Evolutionary conservation across 2,113 vertebrate species (phyloP).

Genomic region (Parotia lawesii): DNA sequence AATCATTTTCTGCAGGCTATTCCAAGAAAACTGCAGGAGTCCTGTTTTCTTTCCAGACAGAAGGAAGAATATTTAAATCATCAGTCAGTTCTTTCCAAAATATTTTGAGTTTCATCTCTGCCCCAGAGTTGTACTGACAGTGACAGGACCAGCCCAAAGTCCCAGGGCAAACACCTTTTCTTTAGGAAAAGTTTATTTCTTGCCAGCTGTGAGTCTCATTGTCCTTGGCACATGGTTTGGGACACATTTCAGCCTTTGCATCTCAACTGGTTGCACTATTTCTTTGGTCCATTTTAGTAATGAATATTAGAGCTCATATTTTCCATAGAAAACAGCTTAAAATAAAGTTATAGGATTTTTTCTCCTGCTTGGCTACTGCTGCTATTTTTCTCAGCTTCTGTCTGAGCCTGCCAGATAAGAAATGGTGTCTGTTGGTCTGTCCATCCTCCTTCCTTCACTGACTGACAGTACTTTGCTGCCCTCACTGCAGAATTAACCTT

Average conservation of each 20-base stretch:
- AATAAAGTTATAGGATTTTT: neutral
- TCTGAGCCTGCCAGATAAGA: neutral
- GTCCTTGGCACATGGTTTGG: neutral
- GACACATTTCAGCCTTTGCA: neutral
- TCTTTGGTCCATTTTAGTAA: neutral
- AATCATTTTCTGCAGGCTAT: neutral
- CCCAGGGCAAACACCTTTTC: neutral
- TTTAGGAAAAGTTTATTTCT: neutral
- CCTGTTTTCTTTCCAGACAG: neutral
- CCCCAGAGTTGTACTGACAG: neutral
- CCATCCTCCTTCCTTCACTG: neutral
- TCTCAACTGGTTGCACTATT: neutral
- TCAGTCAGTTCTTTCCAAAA: neutral
- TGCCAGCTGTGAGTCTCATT: neutral
- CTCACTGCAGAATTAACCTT: neutral
- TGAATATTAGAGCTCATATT: neutral
- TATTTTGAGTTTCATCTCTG: neutral
- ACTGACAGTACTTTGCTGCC: neutral
- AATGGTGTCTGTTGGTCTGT: neutral
- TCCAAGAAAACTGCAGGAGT: constrained; percentile 14
- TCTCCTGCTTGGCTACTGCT: neutral
- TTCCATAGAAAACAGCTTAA: neutral
- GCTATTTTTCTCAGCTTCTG: neutral
- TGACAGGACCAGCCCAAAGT: neutral
- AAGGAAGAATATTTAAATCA: constrained; percentile 3